Conservation (phyloP, 2,797 vertebrate species). For the Rhyacichthys aspro region DNA sequence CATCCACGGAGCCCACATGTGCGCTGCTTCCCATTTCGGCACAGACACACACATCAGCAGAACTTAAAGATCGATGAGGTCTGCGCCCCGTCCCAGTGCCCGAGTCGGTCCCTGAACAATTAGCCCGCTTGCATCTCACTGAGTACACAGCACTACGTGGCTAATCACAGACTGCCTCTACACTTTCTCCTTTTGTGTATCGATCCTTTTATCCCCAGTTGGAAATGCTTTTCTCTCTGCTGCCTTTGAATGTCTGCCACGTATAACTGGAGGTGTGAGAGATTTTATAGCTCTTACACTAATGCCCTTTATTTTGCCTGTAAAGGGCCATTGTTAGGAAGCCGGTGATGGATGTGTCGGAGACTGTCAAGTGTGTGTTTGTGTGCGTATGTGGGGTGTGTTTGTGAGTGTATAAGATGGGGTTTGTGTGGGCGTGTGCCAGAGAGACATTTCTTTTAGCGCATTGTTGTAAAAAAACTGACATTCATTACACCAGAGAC, state of each 20-base stretch:
- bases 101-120: constrained; percentile 73
- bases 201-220: constrained; percentile 59
- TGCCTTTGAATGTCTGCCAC: constrained; percentile 59
- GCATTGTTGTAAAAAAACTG: constrained; percentile 42
- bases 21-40: neutral
- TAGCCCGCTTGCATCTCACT: constrained; percentile 69
- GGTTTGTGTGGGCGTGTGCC: constrained; percentile 35
- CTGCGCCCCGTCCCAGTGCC: constrained; percentile 53
- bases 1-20: neutral
- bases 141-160: constrained; percentile 56
- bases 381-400: constrained; percentile 13
- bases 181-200: constrained; percentile 54
- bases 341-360: constrained; percentile 61
- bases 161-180: constrained; percentile 59
- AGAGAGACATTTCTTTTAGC: constrained; percentile 35
- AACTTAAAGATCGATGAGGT: constrained; percentile 60
- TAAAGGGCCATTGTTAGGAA: constrained; percentile 63
- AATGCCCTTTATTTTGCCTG: constrained; percentile 74
- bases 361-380: constrained; percentile 47
- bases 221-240: constrained; percentile 42
- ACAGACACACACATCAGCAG: constrained; percentile 24
- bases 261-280: constrained; percentile 70
- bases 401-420: constrained; percentile 29
- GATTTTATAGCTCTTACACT: constrained; percentile 69
- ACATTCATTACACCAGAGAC: constrained; percentile 48